These are phyloP conservation scores for Drosophila jambulina DNA, from an alignment of 1,140 invertebrate species.

Conservation along the genomic window DNA sequence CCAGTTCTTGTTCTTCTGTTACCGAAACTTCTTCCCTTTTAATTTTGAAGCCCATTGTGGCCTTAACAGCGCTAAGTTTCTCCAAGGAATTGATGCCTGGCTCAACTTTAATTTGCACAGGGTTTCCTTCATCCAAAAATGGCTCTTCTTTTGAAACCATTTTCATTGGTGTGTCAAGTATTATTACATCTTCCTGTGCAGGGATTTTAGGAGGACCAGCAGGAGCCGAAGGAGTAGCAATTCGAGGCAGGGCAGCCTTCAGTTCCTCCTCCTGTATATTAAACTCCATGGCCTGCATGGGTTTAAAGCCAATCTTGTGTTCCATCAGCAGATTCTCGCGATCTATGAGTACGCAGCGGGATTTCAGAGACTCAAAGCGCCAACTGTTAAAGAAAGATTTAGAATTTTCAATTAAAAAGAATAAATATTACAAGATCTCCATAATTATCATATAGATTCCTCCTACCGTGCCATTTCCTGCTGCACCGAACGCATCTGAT, in stretches of 20 bases:
- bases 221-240: conserved; percentile 19
- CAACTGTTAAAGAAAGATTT: conserved; percentile 48
- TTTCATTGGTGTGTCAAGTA: conserved; percentile 42
- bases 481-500: conserved; percentile 72
- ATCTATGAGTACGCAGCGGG: conserved; percentile 80
- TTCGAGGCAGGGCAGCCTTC: conserved; percentile 65
- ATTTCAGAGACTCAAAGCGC: conserved; percentile 84
- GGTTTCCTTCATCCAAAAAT: background rate
- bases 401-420: background rate
- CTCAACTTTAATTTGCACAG: conserved; percentile 10
- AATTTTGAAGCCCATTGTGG: conserved; percentile 15
- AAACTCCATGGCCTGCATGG: conserved; percentile 70
- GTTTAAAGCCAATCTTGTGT: conserved; percentile 74
- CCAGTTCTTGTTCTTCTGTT: background rate
- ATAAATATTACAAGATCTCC: background rate
- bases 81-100: background rate
- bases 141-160: background rate
- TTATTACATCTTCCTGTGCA: conserved; percentile 14
- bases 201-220: background rate
- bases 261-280: conserved; percentile 66
- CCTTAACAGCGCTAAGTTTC: background rate
- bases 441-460: no score
- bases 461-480: conserved; percentile 75
- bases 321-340: conserved; percentile 79
- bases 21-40: conserved; percentile 5